Evolutionary conservation across 2,113 vertebrate genomes (phyloP).

Genomic region (Emydura subglobosa): DNA sequence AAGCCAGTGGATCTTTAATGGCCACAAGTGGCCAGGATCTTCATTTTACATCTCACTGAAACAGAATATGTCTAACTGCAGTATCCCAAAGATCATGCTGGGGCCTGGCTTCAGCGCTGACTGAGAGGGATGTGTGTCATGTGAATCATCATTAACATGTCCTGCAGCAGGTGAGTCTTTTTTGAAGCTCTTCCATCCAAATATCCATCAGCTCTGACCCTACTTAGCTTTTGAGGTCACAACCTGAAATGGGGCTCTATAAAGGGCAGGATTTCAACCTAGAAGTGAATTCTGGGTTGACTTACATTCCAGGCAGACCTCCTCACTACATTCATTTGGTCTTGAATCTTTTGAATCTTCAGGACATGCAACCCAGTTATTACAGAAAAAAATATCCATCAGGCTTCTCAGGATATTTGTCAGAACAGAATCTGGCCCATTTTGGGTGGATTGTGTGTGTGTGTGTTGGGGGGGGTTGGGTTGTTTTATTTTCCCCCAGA

Average conservation of each 20-base stretch:
- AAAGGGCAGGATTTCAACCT: not conserved
- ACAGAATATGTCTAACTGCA: not conserved
- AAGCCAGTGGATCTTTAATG: not conserved
- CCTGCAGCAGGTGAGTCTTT: not conserved
- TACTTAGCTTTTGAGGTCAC: not conserved
- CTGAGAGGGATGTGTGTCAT: not conserved
- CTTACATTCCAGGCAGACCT: not conserved
- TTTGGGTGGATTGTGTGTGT: not conserved
- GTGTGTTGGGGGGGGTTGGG: accelerated
- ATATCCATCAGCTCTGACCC: not conserved
- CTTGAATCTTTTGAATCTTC: not conserved
- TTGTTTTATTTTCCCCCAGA: not conserved
- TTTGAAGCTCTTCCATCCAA: not conserved
- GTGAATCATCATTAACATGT: not conserved
- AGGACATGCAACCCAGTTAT: not conserved
- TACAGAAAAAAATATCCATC: not conserved
- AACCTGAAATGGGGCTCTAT: not conserved
- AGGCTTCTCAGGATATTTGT: not conserved
- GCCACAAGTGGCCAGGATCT: accelerated
- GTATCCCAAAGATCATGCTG: not conserved
- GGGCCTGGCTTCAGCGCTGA: not conserved
- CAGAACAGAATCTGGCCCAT: not conserved
- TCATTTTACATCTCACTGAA: not conserved
- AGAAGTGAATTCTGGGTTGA: not conserved
- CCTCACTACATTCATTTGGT: not conserved